Percentiles rank a stretch among this genome's conserved stretches.
These are phyloP conservation scores for Drosophila punjabiensis DNA, from an alignment of 1,140 invertebrate species.

Conservation along the genomic window DNA sequence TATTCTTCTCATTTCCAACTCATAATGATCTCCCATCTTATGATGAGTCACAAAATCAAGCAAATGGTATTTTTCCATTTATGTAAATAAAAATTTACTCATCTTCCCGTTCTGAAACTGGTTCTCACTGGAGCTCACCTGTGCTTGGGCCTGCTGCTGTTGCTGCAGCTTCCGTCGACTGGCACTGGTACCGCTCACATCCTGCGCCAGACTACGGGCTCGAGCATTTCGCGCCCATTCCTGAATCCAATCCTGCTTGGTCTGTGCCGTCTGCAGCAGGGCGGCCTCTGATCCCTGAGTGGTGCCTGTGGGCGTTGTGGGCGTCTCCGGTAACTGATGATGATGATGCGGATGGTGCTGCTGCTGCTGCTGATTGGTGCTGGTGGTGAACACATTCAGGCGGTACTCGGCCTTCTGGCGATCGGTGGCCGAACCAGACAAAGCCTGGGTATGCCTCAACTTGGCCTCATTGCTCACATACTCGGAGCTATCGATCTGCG, in stretches of 20 bases:
- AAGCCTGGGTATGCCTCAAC: slow-evolving; percentile 60
- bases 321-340: slow-evolving; percentile 73
- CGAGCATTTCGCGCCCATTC: slow-evolving; percentile 84
- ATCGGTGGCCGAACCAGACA: slow-evolving; percentile 75
- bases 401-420: slow-evolving; percentile 84
- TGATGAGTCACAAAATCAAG: slow-evolving; percentile 4
- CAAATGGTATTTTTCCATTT: slow-evolving; percentile 24
- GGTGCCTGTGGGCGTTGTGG: slow-evolving; percentile 60
- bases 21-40: neutral
- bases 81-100: neutral
- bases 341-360: neutral
- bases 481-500: slow-evolving; percentile 87
- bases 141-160: slow-evolving; percentile 53
- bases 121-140: slow-evolving; percentile 47
- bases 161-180: slow-evolving; percentile 61
- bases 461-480: slow-evolving; percentile 86
- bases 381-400: slow-evolving; percentile 80
- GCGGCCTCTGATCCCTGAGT: slow-evolving; percentile 63
- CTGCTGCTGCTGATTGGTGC: slow-evolving; percentile 49
- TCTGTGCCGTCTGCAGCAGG: slow-evolving; percentile 76
- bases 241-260: slow-evolving; percentile 85
- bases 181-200: slow-evolving; percentile 63
- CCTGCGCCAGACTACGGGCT: slow-evolving; percentile 75
- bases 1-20: neutral
- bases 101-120: slow-evolving; percentile 12